phyloP scores from a whole-genome alignment of 2,113 vertebrate genomes.

The Irena cyanogastra region DNA sequence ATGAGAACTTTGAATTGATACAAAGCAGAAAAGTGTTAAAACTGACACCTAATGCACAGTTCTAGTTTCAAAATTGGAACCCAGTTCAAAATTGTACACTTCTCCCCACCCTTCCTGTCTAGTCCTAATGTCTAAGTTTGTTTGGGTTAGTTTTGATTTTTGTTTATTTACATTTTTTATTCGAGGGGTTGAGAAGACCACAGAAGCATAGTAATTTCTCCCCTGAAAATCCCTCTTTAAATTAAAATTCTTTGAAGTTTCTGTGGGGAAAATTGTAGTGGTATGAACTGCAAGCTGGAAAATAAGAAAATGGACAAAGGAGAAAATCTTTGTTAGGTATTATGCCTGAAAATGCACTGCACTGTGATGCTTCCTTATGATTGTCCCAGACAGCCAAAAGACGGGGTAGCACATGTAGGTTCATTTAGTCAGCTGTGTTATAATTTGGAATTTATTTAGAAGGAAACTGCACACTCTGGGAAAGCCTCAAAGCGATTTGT shows the following conservation, averaged over 20 bases:
- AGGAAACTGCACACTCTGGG: background rate
- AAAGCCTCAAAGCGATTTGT: background rate
- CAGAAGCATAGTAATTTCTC: background rate
- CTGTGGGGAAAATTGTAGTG: background rate
- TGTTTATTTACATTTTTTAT: background rate
- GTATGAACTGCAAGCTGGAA: background rate
- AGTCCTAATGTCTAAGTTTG: background rate
- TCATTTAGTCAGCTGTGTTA: background rate
- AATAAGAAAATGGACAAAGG: background rate
- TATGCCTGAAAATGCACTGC: background rate
- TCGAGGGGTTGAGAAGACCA: fast-evolving
- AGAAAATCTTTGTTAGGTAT: background rate
- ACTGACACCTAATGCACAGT: background rate
- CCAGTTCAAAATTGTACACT: background rate
- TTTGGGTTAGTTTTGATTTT: background rate
- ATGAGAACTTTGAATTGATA: background rate
- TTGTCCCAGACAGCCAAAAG: background rate
- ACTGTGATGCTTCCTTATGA: background rate
- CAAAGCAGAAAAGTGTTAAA: background rate
- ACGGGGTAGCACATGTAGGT: background rate
- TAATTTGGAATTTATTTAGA: background rate
- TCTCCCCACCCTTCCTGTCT: background rate
- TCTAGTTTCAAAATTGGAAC: background rate
- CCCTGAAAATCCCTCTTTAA: background rate
- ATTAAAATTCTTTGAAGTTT: background rate